A percentile compares a stretch with the other conserved stretches of the same genome.
Evolutionary conservation across 2,797 vertebrate species (phyloP).

Genomic region (Astyanax mexicanus): DNA sequence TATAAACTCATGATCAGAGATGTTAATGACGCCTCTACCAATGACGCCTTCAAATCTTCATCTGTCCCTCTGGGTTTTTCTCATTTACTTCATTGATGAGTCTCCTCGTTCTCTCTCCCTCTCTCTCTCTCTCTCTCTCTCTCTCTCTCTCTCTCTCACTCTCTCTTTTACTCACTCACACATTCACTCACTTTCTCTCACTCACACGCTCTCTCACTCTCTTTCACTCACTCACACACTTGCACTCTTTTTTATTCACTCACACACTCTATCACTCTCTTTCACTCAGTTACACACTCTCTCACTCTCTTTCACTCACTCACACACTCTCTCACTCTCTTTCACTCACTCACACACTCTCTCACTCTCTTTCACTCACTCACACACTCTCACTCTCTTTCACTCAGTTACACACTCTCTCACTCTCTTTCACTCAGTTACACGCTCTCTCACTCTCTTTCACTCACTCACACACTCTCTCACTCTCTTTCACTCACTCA

Average conservation of each 20-base stretch:
- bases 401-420: no score
- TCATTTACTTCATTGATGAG: neutral
- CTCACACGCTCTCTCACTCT: neutral
- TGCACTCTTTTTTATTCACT: no score
- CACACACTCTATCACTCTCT: no score
- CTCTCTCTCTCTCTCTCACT: neutral
- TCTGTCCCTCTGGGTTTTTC: neutral
- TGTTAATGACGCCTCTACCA: no score
- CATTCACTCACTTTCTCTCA: neutral
- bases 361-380: neutral
- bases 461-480: neutral
- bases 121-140: neutral
- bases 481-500: neutral
- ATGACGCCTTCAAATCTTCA: no score
- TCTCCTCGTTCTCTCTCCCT: no score
- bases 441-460: neutral
- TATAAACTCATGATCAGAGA: no score
- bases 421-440: neutral
- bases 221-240: no score
- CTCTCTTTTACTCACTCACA: neutral
- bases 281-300: no score
- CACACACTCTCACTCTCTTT: neutral
- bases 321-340: neutral
- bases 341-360: no score
- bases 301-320: neutral